A percentile compares a stretch with the other conserved stretches of the same genome.
Evolutionary conservation across 2,113 vertebrate species (phyloP).

Genomic region (Aleadryas rufinucha): DNA sequence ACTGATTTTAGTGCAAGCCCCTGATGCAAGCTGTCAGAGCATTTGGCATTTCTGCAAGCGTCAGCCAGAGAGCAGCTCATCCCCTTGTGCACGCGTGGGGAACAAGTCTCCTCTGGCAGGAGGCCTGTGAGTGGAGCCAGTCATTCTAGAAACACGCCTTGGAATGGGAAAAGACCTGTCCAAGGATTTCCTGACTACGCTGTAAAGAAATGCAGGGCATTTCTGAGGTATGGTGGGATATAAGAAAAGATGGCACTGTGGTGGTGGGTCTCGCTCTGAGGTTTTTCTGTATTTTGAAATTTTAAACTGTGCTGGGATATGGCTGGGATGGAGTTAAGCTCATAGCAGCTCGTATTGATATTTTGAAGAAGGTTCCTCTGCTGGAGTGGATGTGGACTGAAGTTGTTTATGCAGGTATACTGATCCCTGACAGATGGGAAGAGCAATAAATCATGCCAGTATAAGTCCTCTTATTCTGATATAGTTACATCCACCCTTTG

Average conservation of each 20-base stretch:
- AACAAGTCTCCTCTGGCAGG: neutral
- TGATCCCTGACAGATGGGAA: neutral
- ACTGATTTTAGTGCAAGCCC: neutral
- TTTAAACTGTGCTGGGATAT: neutral
- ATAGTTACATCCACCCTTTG: neutral
- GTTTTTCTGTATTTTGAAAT: neutral
- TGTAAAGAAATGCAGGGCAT: neutral
- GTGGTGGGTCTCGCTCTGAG: neutral
- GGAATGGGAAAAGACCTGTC: neutral
- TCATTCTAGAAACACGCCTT: neutral
- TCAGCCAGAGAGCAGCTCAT: neutral
- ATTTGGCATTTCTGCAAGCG: neutral
- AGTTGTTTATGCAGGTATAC: neutral
- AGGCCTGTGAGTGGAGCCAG: neutral
- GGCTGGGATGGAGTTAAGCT: conserved; percentile 5
- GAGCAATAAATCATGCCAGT: conserved; percentile 11
- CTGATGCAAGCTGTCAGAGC: neutral
- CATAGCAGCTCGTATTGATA: neutral
- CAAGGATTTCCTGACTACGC: neutral
- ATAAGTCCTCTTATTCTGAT: neutral
- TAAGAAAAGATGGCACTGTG: neutral
- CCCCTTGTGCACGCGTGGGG: accelerated
- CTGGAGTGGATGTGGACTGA: neutral
- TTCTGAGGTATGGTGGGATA: neutral
- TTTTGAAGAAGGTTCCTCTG: neutral